These are phyloP conservation scores for Lasioglossum lativentre DNA, from an alignment of 2,888 invertebrate genomes.

Conservation along the genomic window DNA sequence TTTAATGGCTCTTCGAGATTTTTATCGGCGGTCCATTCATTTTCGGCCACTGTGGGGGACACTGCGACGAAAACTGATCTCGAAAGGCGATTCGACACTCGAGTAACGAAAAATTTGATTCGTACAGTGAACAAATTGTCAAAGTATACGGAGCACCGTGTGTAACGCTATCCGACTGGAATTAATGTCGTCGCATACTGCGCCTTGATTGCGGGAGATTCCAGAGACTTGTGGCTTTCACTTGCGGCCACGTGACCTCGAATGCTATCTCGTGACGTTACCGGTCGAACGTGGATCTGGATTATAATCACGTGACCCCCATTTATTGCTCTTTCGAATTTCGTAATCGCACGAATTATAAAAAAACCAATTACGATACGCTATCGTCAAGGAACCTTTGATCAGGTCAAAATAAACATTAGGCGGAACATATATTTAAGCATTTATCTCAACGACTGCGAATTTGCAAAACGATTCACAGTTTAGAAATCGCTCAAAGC, in stretches of 20 bases:
- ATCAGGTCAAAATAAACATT: too few species aligned
- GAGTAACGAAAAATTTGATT: background rate
- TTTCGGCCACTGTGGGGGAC: background rate
- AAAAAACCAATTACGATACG: background rate
- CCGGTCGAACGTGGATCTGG: slow-evolving; percentile 56
- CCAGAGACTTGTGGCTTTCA: slow-evolving; percentile 77
- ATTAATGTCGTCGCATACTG: slow-evolving; percentile 38
- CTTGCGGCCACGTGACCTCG: slow-evolving; percentile 75
- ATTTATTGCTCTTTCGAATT: slow-evolving; percentile 6
- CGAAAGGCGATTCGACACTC: background rate
- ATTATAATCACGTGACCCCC: slow-evolving; percentile 7
- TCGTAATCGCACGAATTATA: background rate
- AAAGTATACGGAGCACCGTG: background rate
- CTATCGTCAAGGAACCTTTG: background rate
- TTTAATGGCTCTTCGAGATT: background rate
- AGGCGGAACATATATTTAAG: too few species aligned
- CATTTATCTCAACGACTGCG: background rate
- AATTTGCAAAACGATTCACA: background rate
- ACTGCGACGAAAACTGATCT: background rate
- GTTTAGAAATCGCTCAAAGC: background rate
- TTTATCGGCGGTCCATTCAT: background rate
- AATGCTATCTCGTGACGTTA: slow-evolving; percentile 51
- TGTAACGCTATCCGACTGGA: slow-evolving; percentile 21
- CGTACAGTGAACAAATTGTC: background rate
- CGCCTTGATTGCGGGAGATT: slow-evolving; percentile 54